Evolutionary conservation across 2,797 vertebrate species (phyloP), one percentile per base, ranked within the genome.

Genomic region (Poeciliopsis infans): DNA sequence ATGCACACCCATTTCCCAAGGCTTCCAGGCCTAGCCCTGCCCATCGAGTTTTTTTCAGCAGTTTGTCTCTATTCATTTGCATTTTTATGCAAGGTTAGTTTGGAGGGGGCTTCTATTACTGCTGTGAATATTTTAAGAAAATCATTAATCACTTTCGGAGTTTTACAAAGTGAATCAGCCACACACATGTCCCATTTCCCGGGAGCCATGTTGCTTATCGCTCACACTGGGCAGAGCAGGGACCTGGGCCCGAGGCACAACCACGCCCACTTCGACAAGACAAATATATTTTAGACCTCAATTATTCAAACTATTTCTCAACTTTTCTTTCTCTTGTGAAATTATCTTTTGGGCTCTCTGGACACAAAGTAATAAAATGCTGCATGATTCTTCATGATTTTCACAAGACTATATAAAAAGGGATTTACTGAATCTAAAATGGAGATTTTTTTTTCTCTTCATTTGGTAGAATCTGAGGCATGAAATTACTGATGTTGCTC

Each of bases 21-120:
- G 94, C 89, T 94, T 79, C 86, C 59, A 82, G 84, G 81, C 84
- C 90, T 79, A 83, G 91, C 87, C 89, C 93, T 80, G 87, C 93
- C 92, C 90, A 91, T 80, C 83, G 82, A 92, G 85, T 91, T 85
- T 85, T 93, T 79, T 94, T 81, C 85, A 43, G 70, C 88, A 90
- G 86, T 93, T 94, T 95, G 92, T 94, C 90, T 90, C 87, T 85
- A 89, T 92, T 94, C 90, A 95, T 96, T 96, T 94, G 94, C 95
- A 95, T 96, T 96, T 95, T 95, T 95, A 95, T 95, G 94, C 93
- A 95, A 95, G 93, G 93, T 94, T 95, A 94, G 92, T 92, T 85
- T 86, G 85, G 87, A 85, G 92, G 92, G 93, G 93, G 92, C 93
- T 95, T 90, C 87, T 93, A 92, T 95, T 94, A 92, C 91, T 89